Percentiles rank a stretch among this genome's conserved stretches.
phyloP scores from a whole-genome alignment of 2,888 invertebrate genomes.

The Andrena haemorrhoa region DNA sequence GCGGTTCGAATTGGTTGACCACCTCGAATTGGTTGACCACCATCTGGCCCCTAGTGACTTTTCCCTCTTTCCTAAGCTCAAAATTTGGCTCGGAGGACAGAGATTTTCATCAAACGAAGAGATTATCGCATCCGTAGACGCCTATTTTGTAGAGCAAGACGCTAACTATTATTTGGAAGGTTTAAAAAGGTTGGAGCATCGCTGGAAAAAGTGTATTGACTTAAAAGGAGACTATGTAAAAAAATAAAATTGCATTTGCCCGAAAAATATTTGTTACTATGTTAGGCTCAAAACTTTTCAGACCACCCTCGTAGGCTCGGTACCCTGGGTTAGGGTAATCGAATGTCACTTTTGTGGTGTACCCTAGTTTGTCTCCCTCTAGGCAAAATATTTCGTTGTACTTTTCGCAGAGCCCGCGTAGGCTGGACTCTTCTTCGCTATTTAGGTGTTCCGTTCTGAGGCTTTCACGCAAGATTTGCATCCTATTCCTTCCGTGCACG shows the following conservation, averaged over 20 bases:
- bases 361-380: too few species aligned
- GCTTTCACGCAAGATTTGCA: too few species aligned
- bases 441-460: too few species aligned
- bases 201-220: conserved; percentile 18
- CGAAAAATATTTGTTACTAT: conserved; percentile 5
- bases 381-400: too few species aligned
- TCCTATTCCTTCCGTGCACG: too few species aligned
- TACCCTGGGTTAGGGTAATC: too few species aligned
- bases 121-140: neutral
- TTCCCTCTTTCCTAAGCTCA: conserved; percentile 15
- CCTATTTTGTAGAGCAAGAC: neutral
- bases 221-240: neutral
- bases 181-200: conserved; percentile 6
- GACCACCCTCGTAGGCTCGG: neutral
- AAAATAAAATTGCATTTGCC: neutral
- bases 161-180: neutral
- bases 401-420: too few species aligned
- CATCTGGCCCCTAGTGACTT: conserved; percentile 14
- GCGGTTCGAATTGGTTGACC: neutral
- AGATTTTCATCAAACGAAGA: conserved; percentile 6
- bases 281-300: too few species aligned
- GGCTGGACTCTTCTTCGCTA: too few species aligned
- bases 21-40: neutral
- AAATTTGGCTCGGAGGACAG: conserved; percentile 16
- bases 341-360: too few species aligned